Evolutionary conservation across 2,113 vertebrate species (phyloP), one percentile per base, ranked within the genome.

Genomic region (Picathartes gymnocephalus): DNA sequence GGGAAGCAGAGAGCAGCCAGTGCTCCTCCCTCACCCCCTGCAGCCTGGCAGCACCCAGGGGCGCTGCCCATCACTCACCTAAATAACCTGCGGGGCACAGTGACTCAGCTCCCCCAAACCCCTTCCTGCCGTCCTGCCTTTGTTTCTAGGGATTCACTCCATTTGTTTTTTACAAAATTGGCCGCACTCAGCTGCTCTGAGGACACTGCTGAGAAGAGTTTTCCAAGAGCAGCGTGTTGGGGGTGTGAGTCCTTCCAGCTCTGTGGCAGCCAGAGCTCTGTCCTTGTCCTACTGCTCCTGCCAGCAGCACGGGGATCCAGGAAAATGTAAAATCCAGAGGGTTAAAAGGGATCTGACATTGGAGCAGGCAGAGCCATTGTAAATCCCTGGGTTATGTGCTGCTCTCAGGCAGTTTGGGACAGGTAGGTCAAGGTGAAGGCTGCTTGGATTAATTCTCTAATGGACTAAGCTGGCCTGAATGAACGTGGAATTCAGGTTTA

Each of bases 181-280:
- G 6, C 69, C 56, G 5, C 3, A 10, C 25, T 22, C 13, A 2
- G n/a, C 62, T 42, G 66, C 37, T 35, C 54, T 51, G 24, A 71
- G 61, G 64, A 66, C 6, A 42, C 3, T 15, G 25, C 3, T 64
- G 69, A 1, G 4, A 45, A 39, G 25, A 80, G 35, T 15, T 44
- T 40, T 28, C 48, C 53, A 72, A 35, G 40, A 60, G 81, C 71
- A 81, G 4, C 0, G 0, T 60, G 11, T 0, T 25, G 44, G 51
- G 77, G 19, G 3, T 22, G 30, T 3, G 20, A n/a, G 30, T 66
- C 47, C 82, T 74, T 57, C 58, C 64, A 76, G 40, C 60, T 11
- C 13, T 8, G 21, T 27, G 30, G 53, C 53, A 65, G 57, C n/a
- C 76, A 70, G 11, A 79, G 56, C 22, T 70, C 60, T 53, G 65